These are phyloP conservation scores for Halichoerus grypus DNA, from an alignment of 2,113 vertebrate genomes.

Conservation along the genomic window DNA sequence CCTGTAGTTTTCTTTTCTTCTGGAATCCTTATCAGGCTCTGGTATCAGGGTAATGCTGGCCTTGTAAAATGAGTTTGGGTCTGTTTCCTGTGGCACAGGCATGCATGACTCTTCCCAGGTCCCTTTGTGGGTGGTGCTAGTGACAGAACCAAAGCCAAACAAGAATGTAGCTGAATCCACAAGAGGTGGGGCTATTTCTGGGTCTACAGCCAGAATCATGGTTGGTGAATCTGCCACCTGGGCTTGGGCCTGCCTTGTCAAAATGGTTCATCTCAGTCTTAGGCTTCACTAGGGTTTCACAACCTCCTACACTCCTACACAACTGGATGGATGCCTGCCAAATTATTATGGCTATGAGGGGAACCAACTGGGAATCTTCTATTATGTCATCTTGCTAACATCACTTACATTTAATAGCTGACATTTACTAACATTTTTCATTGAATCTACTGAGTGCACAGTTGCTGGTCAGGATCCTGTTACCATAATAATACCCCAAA, in stretches of 20 bases:
- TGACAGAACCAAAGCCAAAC: background rate
- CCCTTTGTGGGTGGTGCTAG: background rate
- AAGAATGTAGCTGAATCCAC: background rate
- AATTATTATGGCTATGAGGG: background rate
- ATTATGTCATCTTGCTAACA: background rate
- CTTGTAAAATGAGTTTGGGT: background rate
- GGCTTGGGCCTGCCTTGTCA: background rate
- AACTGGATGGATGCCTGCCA: too few relatives aligned
- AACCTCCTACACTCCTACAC: background rate
- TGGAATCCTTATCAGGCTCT: background rate
- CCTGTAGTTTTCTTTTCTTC: background rate
- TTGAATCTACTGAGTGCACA: background rate
- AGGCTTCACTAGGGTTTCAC: background rate
- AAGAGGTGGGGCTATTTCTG: background rate
- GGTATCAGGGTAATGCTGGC: background rate
- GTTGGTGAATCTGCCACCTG: background rate
- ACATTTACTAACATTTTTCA: background rate
- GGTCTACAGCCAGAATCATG: background rate
- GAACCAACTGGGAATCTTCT: background rate
- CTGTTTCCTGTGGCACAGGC: background rate
- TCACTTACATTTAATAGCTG: background rate
- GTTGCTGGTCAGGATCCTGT: background rate
- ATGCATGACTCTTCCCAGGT: background rate
- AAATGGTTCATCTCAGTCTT: background rate
- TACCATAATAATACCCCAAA: background rate